A percentile compares a stretch with the other conserved stretches of the same genome.
Evolutionary conservation across 2,888 invertebrate genomes (phyloP).

Genomic region (Drosophila kokeensis): DNA sequence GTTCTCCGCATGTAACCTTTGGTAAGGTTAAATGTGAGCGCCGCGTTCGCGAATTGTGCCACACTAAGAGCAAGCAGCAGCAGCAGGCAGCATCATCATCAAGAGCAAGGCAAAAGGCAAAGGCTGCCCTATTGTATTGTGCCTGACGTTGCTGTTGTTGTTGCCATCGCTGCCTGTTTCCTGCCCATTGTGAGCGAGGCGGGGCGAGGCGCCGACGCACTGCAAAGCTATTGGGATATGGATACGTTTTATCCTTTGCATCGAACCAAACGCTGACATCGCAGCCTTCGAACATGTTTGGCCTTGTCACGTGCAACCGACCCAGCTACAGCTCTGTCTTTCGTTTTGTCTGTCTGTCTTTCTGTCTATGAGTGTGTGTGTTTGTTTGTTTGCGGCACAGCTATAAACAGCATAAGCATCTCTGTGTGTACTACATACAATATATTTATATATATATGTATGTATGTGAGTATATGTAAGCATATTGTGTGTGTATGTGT

Average conservation of each 20-base stretch:
- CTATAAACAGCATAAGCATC: slow-evolving; percentile 69
- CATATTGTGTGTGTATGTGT: slow-evolving; percentile 24
- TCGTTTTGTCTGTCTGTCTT: slow-evolving; percentile 22
- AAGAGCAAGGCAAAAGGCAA: slow-evolving; percentile 47
- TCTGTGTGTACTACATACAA: slow-evolving; percentile 30
- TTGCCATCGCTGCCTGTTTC: slow-evolving; percentile 53
- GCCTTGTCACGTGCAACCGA: slow-evolving; percentile 57
- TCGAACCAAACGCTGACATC: slow-evolving; percentile 48
- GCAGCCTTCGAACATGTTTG: slow-evolving; percentile 63
- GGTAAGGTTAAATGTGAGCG: slow-evolving; percentile 73
- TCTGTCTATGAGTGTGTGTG: slow-evolving; percentile 9
- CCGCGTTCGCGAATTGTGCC: slow-evolving; percentile 70
- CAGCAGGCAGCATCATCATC: slow-evolving; percentile 22
- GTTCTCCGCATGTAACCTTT: slow-evolving; percentile 66
- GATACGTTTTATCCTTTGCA: slow-evolving; percentile 65
- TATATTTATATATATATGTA: not conserved
- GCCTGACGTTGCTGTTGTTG: slow-evolving; percentile 21
- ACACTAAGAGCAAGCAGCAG: slow-evolving; percentile 46
- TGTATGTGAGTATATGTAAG: not conserved
- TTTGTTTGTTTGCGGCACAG: slow-evolving; percentile 44
- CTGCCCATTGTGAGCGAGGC: slow-evolving; percentile 52
- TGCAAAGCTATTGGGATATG: slow-evolving; percentile 45
- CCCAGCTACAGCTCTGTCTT: slow-evolving; percentile 12
- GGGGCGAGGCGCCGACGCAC: slow-evolving; percentile 65
- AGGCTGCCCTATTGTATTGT: slow-evolving; percentile 47